These are phyloP conservation scores for Patagioenas fasciata DNA, from an alignment of 2,113 vertebrate species.

Conservation along the genomic window DNA sequence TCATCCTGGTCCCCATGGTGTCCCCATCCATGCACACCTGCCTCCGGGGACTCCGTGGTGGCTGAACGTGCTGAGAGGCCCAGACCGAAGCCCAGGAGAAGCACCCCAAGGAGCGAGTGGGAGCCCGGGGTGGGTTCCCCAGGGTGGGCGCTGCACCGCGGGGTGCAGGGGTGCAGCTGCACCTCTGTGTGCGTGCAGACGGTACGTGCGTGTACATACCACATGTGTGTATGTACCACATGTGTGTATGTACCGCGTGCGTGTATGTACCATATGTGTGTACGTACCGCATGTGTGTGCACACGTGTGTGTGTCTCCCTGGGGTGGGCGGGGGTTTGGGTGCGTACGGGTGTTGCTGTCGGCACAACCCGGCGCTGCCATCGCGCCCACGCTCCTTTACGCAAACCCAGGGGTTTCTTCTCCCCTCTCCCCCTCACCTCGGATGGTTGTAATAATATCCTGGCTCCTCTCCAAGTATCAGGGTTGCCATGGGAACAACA, in stretches of 20 bases:
- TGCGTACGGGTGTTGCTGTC: not conserved
- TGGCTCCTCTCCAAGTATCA: conserved; percentile 37
- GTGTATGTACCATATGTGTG: not conserved
- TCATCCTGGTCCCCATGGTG: not conserved
- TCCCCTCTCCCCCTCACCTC: not conserved
- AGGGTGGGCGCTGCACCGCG: not conserved
- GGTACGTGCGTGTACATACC: rapidly evolving
- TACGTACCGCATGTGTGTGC: not conserved
- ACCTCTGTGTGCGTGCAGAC: rapidly evolving
- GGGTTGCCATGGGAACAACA: conserved; percentile 67
- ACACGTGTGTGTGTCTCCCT: not conserved
- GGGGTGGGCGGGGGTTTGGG: not conserved
- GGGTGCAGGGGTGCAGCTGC: not conserved
- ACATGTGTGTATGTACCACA: not conserved
- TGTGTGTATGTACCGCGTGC: not conserved
- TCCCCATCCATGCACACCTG: too few relatives aligned
- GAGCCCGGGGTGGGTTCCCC: not conserved
- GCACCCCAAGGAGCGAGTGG: not conserved
- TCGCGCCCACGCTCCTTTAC: not conserved
- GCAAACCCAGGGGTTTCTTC: not conserved
- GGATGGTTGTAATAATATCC: not conserved
- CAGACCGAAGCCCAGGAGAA: not conserved
- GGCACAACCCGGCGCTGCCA: not conserved
- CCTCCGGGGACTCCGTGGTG: not conserved
- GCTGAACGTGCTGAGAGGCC: too few relatives aligned